phyloP scores from a whole-genome alignment of 2,888 invertebrate genomes.

The Hirtodrosophila cameraria region DNA sequence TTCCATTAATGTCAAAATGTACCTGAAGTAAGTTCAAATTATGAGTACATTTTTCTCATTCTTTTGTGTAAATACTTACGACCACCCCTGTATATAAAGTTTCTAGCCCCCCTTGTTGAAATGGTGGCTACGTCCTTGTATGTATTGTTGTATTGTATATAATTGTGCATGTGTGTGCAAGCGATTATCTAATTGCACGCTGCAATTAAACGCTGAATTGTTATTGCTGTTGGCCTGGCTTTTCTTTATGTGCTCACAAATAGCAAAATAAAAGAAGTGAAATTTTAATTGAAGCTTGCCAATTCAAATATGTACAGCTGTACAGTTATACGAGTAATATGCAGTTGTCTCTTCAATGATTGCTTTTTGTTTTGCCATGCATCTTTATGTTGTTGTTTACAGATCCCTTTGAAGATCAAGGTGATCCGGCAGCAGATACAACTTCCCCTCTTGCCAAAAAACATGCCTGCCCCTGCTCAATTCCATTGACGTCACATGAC shows the following conservation, averaged over 20 bases:
- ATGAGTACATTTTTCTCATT: too few relatives aligned
- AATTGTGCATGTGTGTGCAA: conserved; percentile 1
- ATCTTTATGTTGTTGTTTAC: conserved; percentile 39
- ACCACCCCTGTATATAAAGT: too few relatives aligned
- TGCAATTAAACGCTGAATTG: conserved; percentile 26
- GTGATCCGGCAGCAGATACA: conserved; percentile 21
- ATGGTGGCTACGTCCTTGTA: too few relatives aligned
- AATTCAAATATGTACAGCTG: conserved; percentile 4
- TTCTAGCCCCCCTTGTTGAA: too few relatives aligned
- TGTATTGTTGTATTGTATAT: not conserved
- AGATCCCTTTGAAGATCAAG: conserved; percentile 42
- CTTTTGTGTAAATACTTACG: too few relatives aligned
- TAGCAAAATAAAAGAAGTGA: not conserved
- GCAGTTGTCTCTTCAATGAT: too few relatives aligned
- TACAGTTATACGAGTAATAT: conserved; percentile 7
- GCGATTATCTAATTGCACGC: conserved; percentile 37
- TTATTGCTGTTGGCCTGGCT: not conserved
- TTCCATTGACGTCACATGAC: conserved; percentile 52
- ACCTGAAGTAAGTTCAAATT: too few relatives aligned
- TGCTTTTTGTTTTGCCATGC: conserved; percentile 27
- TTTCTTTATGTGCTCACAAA: not conserved
- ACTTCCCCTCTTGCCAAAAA: conserved; percentile 42
- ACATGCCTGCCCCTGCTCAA: conserved; percentile 8
- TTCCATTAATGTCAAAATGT: too few relatives aligned
- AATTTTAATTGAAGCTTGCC: conserved; percentile 20